A percentile compares a stretch with the other conserved stretches of the same genome.
phyloP scores from a whole-genome alignment of 2,113 vertebrate genomes.

The Dicerorhinus sumatrensis region DNA sequence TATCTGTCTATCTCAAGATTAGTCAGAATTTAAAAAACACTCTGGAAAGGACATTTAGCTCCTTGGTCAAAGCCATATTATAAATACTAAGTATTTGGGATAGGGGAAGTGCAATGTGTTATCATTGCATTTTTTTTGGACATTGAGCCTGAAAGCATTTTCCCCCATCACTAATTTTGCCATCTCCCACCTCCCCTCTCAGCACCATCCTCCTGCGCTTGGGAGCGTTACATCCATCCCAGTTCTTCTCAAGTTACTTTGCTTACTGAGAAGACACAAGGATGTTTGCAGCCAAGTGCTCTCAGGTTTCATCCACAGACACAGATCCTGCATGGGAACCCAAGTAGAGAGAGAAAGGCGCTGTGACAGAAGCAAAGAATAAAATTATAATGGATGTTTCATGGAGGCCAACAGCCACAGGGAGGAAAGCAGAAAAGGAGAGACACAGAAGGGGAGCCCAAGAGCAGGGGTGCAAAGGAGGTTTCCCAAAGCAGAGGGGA shows the following conservation, averaged over 20 bases:
- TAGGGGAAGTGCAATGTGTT: background rate
- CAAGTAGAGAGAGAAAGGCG: background rate
- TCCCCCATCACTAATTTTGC: too few species aligned
- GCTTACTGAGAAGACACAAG: slow-evolving; percentile 62
- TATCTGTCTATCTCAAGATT: background rate
- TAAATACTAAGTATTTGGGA: background rate
- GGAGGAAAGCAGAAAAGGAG: background rate
- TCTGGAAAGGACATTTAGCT: background rate
- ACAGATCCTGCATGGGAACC: slow-evolving; percentile 52
- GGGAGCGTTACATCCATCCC: background rate
- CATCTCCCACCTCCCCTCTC: background rate
- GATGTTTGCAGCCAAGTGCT: slow-evolving; percentile 47
- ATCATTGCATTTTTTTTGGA: background rate
- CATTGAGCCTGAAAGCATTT: background rate
- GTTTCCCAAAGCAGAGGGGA: background rate
- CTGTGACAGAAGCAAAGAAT: slow-evolving; percentile 19
- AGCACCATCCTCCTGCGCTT: background rate
- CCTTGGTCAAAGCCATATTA: background rate
- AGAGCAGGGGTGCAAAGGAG: background rate
- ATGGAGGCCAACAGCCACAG: background rate
- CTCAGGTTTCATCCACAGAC: slow-evolving; percentile 66
- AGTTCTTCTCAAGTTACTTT: slow-evolving; percentile 10
- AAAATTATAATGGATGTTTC: slow-evolving; percentile 66
- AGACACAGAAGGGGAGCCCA: rapidly evolving
- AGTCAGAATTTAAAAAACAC: background rate